Percentiles rank a stretch among this genome's conserved stretches.
phyloP scores from a whole-genome alignment of 92 coral and sea anemone genomes.

The Epizoanthus stellaris region DNA sequence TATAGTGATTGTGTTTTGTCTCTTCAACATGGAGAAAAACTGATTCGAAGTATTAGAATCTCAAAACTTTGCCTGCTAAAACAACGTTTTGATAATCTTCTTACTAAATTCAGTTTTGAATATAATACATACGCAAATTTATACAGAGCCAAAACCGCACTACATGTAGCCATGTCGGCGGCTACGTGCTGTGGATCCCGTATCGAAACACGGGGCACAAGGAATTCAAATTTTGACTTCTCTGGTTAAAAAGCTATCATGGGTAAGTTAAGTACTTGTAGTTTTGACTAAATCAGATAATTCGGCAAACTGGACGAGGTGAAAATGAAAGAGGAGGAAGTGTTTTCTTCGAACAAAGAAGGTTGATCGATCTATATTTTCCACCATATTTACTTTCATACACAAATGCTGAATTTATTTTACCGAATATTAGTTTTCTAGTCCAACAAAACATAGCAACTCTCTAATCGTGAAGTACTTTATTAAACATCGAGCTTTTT shows the following conservation, averaged over 20 bases:
- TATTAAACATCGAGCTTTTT: constrained; percentile 1
- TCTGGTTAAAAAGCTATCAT: constrained; percentile 28
- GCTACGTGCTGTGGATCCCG: background rate
- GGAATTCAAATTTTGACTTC: constrained; percentile 36
- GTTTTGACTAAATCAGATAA: constrained; percentile 2
- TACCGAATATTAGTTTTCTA: background rate
- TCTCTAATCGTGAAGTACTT: background rate
- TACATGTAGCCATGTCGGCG: background rate
- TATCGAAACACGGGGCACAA: background rate
- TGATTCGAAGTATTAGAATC: background rate
- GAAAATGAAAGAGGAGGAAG: background rate
- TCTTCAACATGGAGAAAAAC: background rate
- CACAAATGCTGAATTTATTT: no score
- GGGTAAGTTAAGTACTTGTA: constrained; percentile 39
- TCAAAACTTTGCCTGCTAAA: constrained; percentile 1
- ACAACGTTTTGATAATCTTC: constrained; percentile 39
- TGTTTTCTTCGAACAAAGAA: background rate
- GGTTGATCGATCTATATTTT: no score
- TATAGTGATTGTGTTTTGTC: background rate
- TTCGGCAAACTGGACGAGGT: background rate
- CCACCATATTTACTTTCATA: no score
- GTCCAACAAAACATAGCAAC: constrained; percentile 2
- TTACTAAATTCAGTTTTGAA: constrained; percentile 25
- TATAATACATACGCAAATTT: constrained; percentile 23
- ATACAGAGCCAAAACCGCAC: constrained; percentile 10